phyloP scores from a whole-genome alignment of 2,797 vertebrate genomes.

The Petrocephalus sullivani region DNA sequence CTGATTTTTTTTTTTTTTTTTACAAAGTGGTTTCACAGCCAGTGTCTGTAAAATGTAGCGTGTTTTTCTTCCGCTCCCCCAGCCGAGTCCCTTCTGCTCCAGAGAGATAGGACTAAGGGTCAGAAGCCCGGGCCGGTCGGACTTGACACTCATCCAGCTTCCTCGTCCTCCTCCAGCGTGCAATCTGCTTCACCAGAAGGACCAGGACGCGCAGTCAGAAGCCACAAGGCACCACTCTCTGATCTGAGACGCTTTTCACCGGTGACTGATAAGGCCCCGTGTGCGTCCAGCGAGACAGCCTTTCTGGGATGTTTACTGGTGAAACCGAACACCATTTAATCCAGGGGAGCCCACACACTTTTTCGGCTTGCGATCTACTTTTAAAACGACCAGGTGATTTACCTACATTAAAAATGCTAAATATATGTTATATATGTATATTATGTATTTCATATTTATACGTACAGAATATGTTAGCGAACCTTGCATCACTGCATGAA shows the following conservation, averaged over 20 bases:
- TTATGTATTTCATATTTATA: no score
- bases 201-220: neutral
- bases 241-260: neutral
- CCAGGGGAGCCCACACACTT: no score
- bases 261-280: neutral
- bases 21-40: slow-evolving; percentile 25
- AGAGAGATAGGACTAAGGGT: slow-evolving; percentile 38
- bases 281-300: neutral
- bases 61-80: neutral
- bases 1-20: neutral
- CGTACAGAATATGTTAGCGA: no score
- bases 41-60: slow-evolving; percentile 29
- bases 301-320: neutral
- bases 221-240: neutral
- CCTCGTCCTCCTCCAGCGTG: slow-evolving; percentile 38
- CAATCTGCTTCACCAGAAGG: slow-evolving; percentile 24
- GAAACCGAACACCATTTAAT: neutral
- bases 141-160: slow-evolving; percentile 46
- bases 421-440: no score
- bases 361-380: no score
- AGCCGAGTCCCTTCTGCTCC: slow-evolving; percentile 40
- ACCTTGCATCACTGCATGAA: no score
- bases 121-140: slow-evolving; percentile 38
- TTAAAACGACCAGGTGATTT: no score
- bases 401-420: no score